These are phyloP conservation scores for Drosophila colorata DNA, from an alignment of 2,888 invertebrate species.

Conservation along the genomic window DNA sequence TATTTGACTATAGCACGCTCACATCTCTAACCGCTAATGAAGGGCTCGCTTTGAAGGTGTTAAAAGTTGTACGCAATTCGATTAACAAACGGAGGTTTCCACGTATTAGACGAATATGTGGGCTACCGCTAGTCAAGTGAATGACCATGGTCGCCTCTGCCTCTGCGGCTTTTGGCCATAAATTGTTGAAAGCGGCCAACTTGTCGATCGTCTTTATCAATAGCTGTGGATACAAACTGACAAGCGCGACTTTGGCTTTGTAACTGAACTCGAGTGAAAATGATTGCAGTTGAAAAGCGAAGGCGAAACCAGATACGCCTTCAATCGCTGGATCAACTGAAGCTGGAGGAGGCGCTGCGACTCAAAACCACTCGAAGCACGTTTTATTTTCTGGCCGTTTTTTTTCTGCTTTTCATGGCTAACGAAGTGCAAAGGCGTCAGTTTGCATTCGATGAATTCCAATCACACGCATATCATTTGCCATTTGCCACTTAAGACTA, in stretches of 20 bases:
- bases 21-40: slow-evolving; percentile 54
- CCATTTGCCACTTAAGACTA: slow-evolving; percentile 41
- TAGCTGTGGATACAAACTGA: slow-evolving; percentile 64
- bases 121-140: slow-evolving; percentile 55
- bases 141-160: slow-evolving; percentile 55
- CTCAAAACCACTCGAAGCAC: slow-evolving; percentile 53
- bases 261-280: slow-evolving; percentile 72
- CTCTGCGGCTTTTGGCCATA: slow-evolving; percentile 27
- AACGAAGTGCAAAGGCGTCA: slow-evolving; percentile 76
- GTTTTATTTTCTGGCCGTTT: slow-evolving; percentile 22
- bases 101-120: slow-evolving; percentile 30
- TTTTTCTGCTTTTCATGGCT: slow-evolving; percentile 36
- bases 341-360: slow-evolving; percentile 11
- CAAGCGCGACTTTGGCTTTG: slow-evolving; percentile 63
- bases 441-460: slow-evolving; percentile 74
- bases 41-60: slow-evolving; percentile 61
- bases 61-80: slow-evolving; percentile 48
- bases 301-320: slow-evolving; percentile 79
- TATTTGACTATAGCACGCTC: slow-evolving; percentile 5
- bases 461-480: slow-evolving; percentile 78
- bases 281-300: slow-evolving; percentile 75
- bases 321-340: slow-evolving; percentile 65
- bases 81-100: slow-evolving; percentile 46
- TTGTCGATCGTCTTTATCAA: slow-evolving; percentile 63
- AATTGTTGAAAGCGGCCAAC: slow-evolving; percentile 49